phyloP scores from a whole-genome alignment of 2,888 invertebrate genomes.

The Piscicola geometra region DNA sequence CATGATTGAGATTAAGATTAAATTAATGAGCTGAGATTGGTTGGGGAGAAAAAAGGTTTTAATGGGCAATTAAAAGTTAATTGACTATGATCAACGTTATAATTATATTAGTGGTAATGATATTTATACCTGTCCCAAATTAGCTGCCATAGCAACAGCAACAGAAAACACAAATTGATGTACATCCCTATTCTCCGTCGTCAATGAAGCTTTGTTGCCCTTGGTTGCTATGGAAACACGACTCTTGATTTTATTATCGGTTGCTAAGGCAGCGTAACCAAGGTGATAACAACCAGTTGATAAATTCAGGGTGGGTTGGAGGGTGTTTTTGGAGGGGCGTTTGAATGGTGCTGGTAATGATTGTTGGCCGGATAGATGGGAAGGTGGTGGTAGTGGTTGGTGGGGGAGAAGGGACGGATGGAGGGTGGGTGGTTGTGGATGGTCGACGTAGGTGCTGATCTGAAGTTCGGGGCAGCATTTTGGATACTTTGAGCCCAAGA shows the following conservation, averaged over 20 bases:
- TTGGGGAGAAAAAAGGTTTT: too few relatives aligned
- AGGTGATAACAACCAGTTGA: constrained; percentile 56
- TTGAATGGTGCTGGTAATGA: background rate
- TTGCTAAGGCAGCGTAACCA: constrained; percentile 50
- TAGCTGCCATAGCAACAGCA: constrained; percentile 56
- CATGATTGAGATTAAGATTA: too few relatives aligned
- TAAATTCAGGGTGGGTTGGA: constrained; percentile 49
- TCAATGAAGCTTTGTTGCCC: background rate
- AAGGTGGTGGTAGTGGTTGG: constrained; percentile 36
- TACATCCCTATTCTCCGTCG: constrained; percentile 30
- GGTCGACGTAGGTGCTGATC: constrained; percentile 54
- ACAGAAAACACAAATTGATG: constrained; percentile 56
- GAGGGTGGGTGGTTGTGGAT: constrained; percentile 49
- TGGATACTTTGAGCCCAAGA: constrained; percentile 56
- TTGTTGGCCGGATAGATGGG: background rate
- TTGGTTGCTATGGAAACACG: too few relatives aligned
- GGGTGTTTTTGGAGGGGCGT: constrained; percentile 5
- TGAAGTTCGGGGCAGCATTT: constrained; percentile 55
- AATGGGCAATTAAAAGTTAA: too few relatives aligned
- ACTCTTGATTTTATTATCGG: too few relatives aligned
- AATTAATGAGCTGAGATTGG: too few relatives aligned
- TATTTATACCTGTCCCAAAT: constrained; percentile 56
- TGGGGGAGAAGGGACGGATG: constrained; percentile 45
- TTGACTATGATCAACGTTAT: too few relatives aligned
- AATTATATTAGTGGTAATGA: too few relatives aligned